Conservation (phyloP, 2,113 vertebrate genomes). For the Mustela nigripes region DNA sequence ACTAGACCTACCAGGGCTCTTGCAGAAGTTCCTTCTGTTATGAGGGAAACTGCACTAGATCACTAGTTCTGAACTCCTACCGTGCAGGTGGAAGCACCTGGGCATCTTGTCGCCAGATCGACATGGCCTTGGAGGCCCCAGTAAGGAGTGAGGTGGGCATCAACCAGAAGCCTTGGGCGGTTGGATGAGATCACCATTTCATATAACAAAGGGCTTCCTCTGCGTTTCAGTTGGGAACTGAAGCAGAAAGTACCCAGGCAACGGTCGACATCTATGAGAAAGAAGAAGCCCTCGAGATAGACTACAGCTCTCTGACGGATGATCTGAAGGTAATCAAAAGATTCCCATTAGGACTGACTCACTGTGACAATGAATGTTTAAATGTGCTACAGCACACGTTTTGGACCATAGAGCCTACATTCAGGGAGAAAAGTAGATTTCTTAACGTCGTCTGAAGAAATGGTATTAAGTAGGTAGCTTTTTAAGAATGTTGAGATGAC, state of each 20-base stretch:
- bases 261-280: constrained; percentile 89
- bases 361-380: neutral
- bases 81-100: neutral
- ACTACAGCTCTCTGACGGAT: constrained; percentile 90
- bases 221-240: constrained; percentile 89
- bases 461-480: neutral
- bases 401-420: neutral
- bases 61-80: neutral
- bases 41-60: neutral
- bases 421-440: neutral
- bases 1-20: neutral
- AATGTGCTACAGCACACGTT: neutral
- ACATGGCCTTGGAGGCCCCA: neutral
- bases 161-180: accelerated
- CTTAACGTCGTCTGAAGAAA: neutral
- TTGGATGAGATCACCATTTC: accelerated
- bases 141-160: neutral
- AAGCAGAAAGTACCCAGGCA: constrained; percentile 83
- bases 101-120: neutral
- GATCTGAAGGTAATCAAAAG: constrained; percentile 88
- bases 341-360: neutral
- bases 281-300: constrained; percentile 91
- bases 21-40: neutral
- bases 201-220: accelerated
- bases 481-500: neutral